Base-by-base conservation (phyloP, 2,888 invertebrate genomes). In the Drosophila neotestacea region DNA sequence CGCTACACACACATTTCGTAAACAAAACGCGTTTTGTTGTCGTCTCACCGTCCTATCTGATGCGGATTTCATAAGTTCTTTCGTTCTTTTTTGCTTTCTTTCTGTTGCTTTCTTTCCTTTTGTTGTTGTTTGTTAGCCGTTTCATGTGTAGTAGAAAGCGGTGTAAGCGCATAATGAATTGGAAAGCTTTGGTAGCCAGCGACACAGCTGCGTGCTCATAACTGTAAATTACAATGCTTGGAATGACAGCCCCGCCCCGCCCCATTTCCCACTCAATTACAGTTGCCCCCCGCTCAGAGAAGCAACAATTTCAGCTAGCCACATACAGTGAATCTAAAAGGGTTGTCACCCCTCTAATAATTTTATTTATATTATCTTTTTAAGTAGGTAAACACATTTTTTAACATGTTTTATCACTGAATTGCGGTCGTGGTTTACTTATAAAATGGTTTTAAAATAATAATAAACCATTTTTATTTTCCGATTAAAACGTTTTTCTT, bases 1-100 rank as follows among this genome's bases (percentile, higher is more conserved):
- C 65, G 68, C 79, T 56, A 52, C 78, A 75, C 85, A 83, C 85
- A 79, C 74, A 81, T 84, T 85, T 85, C 85, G 85, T 85, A 85
- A 85, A 85, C 85, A 85, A 85, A 85, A 85, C 87, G 84, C 84
- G 84, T 84, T 77, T 81, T 84, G 73, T 81, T 82, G 85, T 79
- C 79, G 71, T 64, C 51, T 44, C 74, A 39, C 59, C 65, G 55
- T 76, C 13, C 55, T 73, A 63, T 74, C 66, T 51, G 61, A 50
- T 48, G 66, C 44, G 46, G 46, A 70, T 60, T 72, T 72, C 69
- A 61, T 72, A 64, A 58, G 64, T 64, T 68, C 36, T 59, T 56
- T 58, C 36, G 51, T 46, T 16, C 13, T 36, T 41, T 39, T 10
- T 46, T 59, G 38, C 58, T 61, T 61, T 66, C 36, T 47, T 32